Evolutionary conservation across 1,140 invertebrate species (phyloP), one percentile per base, ranked within the genome.

Genomic region (Zaprionus inermis): DNA sequence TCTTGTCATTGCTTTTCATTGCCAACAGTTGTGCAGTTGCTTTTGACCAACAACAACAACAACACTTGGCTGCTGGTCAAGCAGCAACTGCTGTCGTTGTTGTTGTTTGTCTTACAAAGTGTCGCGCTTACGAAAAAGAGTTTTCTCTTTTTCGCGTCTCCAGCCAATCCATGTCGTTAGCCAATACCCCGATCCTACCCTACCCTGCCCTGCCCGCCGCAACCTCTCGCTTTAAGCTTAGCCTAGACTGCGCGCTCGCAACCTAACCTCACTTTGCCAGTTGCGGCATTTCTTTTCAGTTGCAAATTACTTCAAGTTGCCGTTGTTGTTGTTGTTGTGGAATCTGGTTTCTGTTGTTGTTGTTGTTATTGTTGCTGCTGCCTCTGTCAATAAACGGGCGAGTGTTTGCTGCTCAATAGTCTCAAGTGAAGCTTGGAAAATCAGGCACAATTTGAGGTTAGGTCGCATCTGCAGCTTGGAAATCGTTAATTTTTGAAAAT

Each of bases 221-320:
- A 34, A 36, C 24, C 54, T 34, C 14, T 44, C 38, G 38, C 6
- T 44, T 16, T n/a, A 44, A 14, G 55, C 55, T 22, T 57, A 34
- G 30, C 55, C 18, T 36, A 38, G 14, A 56, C 54, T 32, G 30
- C 16, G 49, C 32, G 59, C 46, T 18, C 46, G 10, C 16, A 20
- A 49, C 44, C 44, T 49, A 49, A 49, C 44, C 44, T 49, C 54
- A 55, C 85, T 57, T 57, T 73, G 69, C 74, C 54, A 64, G 22
- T 76, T 68, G 76, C 66, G 72, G 72, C 70, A 82, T 86, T 86
- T 82, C 79, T 88, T 88, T 86, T 77, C 72, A 79, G 76, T 88
- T 85, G 82, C 82, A 85, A 85, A 85, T 85, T 85, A 85, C 81
- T 85, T 81, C 76, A 76, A 79, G 82, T 81, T 81, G 82, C 49